Evolutionary conservation across 2,888 invertebrate species (phyloP), one percentile per base, ranked within the genome.

Genomic region (Ecdyonurus torrentis): DNA sequence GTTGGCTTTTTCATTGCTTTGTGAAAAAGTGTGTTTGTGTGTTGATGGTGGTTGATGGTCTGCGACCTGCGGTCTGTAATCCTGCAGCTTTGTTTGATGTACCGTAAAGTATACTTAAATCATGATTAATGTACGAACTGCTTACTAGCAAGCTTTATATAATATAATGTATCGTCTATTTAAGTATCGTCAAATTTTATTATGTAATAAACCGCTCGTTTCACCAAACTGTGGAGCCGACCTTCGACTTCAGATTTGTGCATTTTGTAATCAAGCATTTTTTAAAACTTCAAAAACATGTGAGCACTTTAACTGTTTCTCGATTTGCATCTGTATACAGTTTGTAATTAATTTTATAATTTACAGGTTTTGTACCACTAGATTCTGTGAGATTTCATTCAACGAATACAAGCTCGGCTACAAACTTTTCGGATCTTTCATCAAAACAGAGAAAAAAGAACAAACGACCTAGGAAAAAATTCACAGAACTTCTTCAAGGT

Each of bases 401-500:
- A 58, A 71, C 71, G 22, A 71, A 68, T 52, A 66, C 67, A 24
- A 69, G 67, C 63, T 64, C 66, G 24, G 68, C 69, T 37, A n/a
- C 67, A 59, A 60, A 70, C 67, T 76, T 62, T 65, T 66, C 25
- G 73, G 71, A 68, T 71, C 75, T 3, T 69, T 73, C 10, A 73
- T n/a, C 61, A 22, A 66, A 76, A 62, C 79, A 79, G 69, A 80
- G 37, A 25, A 60, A 78, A 68, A 73, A 74, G 63, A 74, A 75
- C 66, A 74, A 76, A 66, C 79, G 78, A 70, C 74, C 73, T 64
- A 73, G 70, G 61, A 79, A 81, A 68, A 82, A 82, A 70, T 86
- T 82, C 75, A 81, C 83, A 10, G 87, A 87, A 71, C 73, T 87
- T 7, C 73, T 87, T 66, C 82, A 86, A 79, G 85, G 87, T 87